phyloP scores from a whole-genome alignment of 2,888 invertebrate species.

The Onthophagus sagittarius region DNA sequence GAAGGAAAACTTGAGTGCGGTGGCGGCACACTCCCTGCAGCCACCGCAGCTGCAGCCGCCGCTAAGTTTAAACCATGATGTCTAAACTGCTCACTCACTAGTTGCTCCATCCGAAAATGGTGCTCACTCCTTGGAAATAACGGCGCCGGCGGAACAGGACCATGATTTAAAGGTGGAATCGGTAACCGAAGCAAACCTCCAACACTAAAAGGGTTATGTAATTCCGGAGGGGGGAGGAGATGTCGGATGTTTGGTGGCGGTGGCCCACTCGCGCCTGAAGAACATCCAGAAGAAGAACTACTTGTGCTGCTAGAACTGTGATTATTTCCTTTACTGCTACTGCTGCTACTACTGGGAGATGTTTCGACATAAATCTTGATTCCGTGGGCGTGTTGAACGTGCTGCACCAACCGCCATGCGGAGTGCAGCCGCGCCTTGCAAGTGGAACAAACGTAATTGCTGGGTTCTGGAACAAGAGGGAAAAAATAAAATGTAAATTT shows the following conservation, averaged over 20 bases:
- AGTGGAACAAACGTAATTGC: conserved; percentile 89
- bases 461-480: conserved; percentile 74
- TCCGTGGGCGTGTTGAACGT: conserved; percentile 91
- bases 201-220: conserved; percentile 73
- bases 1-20: conserved; percentile 62
- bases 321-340: conserved; percentile 29
- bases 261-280: conserved; percentile 48
- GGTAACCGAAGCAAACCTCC: conserved; percentile 72
- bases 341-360: conserved; percentile 42
- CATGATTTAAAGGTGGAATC: conserved; percentile 65
- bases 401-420: conserved; percentile 94
- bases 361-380: conserved; percentile 86
- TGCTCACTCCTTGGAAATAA: conserved; percentile 76
- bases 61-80: conserved; percentile 75
- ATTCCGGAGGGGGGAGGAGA: conserved; percentile 66
- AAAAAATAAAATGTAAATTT: conserved; percentile 13
- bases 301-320: conserved; percentile 41
- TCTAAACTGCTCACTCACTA: conserved; percentile 78
- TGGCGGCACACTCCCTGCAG: conserved; percentile 60
- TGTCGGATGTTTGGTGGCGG: conserved; percentile 61
- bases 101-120: conserved; percentile 78
- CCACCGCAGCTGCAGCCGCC: conserved; percentile 66
- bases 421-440: conserved; percentile 88
- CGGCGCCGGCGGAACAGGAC: conserved; percentile 68
- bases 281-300: conserved; percentile 51